A percentile compares a stretch with the other conserved stretches of the same genome.
These are phyloP conservation scores for Tillus elongatus DNA, from an alignment of 2,888 invertebrate species.

Conservation along the genomic window DNA sequence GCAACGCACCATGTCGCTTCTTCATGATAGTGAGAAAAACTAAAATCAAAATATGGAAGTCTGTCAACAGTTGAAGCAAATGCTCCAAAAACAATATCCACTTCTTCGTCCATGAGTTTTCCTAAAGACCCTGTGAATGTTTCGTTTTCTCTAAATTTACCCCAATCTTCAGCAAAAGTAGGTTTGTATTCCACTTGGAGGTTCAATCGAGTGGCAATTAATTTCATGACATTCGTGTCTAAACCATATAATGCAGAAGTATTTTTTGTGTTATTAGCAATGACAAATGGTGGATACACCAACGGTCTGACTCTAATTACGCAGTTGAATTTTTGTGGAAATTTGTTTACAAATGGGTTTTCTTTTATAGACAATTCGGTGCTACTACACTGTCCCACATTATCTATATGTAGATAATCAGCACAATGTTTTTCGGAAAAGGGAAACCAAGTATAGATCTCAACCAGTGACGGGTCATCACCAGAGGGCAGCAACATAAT, in stretches of 20 bases:
- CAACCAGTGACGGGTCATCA: no score
- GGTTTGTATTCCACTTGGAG: not conserved
- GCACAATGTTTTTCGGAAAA: no score
- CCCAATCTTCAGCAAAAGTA: not conserved
- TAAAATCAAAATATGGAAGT: not conserved
- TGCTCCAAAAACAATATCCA: slow-evolving; percentile 1
- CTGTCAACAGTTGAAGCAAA: slow-evolving; percentile 3
- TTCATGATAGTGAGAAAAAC: slow-evolving; percentile 3
- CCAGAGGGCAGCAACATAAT: no score
- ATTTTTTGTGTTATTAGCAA: no score
- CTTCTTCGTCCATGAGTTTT: not conserved
- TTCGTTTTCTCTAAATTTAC: not conserved
- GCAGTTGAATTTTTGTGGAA: no score
- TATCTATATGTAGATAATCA: no score
- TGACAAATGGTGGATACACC: not conserved
- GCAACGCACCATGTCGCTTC: slow-evolving; percentile 6
- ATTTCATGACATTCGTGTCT: not conserved
- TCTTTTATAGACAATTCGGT: no score
- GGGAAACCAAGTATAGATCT: no score
- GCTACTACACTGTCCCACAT: no score
- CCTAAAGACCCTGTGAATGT: slow-evolving; percentile 1
- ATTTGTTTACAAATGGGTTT: no score
- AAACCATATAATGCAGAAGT: not conserved
- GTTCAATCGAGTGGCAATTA: not conserved
- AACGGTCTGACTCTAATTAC: not conserved